These are phyloP conservation scores for Ptilodon capucinus DNA, from an alignment of 2,888 invertebrate genomes.

Conservation along the genomic window DNA sequence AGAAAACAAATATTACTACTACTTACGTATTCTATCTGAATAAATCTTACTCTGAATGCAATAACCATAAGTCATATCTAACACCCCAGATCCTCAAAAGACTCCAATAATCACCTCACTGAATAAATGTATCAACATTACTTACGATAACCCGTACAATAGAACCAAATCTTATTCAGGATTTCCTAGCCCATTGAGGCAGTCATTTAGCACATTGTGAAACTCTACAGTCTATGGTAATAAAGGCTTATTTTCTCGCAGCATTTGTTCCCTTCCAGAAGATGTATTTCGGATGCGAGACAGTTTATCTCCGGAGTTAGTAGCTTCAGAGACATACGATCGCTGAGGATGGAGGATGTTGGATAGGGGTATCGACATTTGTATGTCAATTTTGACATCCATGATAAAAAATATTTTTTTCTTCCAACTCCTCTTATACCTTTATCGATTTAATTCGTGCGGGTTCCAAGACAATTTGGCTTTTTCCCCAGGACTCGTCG, in stretches of 20 bases:
- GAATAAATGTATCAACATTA: conserved; percentile 19
- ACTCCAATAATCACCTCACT: conserved; percentile 11
- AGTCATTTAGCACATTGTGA: conserved; percentile 57
- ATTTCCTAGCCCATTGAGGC: conserved; percentile 37
- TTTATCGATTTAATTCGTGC: too few species aligned
- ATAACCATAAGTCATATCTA: neutral
- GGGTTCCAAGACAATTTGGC: too few species aligned
- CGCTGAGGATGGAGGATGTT: neutral
- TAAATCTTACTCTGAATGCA: too few species aligned
- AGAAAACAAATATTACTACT: too few species aligned
- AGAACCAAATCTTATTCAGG: conserved; percentile 43
- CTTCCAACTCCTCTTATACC: too few species aligned
- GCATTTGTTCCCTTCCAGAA: conserved; percentile 74
- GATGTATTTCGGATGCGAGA: conserved; percentile 70
- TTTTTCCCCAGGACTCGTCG: too few species aligned
- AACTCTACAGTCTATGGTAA: conserved; percentile 43
- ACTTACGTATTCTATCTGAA: too few species aligned
- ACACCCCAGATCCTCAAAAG: conserved; percentile 3
- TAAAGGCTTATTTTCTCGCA: conserved; percentile 66
- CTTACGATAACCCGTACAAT: conserved; percentile 23
- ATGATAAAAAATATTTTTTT: too few species aligned
- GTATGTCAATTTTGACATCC: too few species aligned
- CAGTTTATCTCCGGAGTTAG: conserved; percentile 64
- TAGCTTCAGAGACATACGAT: conserved; percentile 42
- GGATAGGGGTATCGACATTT: too few species aligned